Evolutionary conservation across 2,888 invertebrate genomes (phyloP).

Genomic region (Chloromyia formosa): DNA sequence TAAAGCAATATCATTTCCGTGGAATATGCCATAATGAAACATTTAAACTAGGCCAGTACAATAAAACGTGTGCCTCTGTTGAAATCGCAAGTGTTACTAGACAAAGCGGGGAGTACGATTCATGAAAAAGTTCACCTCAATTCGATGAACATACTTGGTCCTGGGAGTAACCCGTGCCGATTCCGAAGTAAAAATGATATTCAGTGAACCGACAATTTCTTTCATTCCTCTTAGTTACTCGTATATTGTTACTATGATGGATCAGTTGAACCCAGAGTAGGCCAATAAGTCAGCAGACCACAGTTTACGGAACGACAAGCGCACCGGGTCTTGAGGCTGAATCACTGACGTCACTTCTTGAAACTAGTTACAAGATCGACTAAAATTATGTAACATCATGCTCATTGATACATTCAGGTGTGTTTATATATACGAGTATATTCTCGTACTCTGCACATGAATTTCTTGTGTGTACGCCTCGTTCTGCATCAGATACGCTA

Average conservation of each 20-base stretch:
- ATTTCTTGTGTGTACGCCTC: too few species aligned
- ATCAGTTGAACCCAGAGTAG: too few species aligned
- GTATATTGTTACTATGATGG: too few species aligned
- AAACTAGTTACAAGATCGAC: slow-evolving; percentile 42
- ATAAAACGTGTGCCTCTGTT: not conserved
- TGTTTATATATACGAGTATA: too few species aligned
- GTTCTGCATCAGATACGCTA: too few species aligned
- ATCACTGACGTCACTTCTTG: slow-evolving; percentile 23
- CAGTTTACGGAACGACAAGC: not conserved
- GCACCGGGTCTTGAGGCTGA: not conserved
- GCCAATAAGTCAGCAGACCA: too few species aligned
- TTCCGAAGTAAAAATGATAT: too few species aligned
- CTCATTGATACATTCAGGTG: not conserved
- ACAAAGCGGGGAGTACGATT: not conserved
- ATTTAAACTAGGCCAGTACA: slow-evolving; percentile 23
- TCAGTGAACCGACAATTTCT: too few species aligned
- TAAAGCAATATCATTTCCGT: slow-evolving; percentile 3
- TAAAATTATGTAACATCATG: slow-evolving; percentile 12
- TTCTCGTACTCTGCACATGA: too few species aligned
- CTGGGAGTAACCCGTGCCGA: too few species aligned
- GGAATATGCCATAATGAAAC: not conserved
- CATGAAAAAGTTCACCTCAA: not conserved
- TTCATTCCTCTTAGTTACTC: too few species aligned
- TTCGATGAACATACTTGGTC: too few species aligned
- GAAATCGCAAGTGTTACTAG: slow-evolving; percentile 21